Evolutionary conservation across 2,888 invertebrate genomes (phyloP).

Genomic region (Ochropacha duplaris): DNA sequence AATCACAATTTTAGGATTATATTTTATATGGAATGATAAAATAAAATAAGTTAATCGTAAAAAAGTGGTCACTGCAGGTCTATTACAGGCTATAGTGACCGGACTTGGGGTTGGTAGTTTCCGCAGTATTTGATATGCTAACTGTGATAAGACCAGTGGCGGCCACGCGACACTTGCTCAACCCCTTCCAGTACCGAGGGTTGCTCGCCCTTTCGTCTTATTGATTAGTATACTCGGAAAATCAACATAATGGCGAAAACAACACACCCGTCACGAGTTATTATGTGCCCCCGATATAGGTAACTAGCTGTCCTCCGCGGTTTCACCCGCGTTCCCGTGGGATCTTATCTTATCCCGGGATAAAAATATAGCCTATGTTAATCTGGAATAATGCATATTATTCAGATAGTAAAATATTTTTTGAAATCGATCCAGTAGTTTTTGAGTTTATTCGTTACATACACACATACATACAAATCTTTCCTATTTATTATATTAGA

Average conservation of each 20-base stretch:
- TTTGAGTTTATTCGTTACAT: too few relatives aligned
- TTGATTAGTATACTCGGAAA: conserved; percentile 73
- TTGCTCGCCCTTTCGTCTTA: conserved; percentile 77
- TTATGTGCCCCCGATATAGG: conserved; percentile 13
- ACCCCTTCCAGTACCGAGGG: conserved; percentile 73
- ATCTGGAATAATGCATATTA: too few relatives aligned
- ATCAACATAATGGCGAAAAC: conserved; percentile 60
- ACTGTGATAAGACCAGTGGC: conserved; percentile 64
- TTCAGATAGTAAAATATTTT: too few relatives aligned
- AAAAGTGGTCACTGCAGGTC: conserved; percentile 19
- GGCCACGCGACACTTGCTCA: conserved; percentile 77
- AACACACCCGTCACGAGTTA: conserved; percentile 44
- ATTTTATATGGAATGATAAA: not conserved
- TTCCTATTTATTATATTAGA: too few relatives aligned
- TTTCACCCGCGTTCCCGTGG: too few relatives aligned
- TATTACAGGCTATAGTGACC: conserved; percentile 32
- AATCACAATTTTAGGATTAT: too few relatives aligned
- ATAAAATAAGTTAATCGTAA: not conserved
- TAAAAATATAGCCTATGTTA: too few relatives aligned
- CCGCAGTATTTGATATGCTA: conserved; percentile 76
- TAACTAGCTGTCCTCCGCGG: too few relatives aligned
- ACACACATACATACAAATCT: too few relatives aligned
- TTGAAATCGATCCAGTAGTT: too few relatives aligned
- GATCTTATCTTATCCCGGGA: too few relatives aligned
- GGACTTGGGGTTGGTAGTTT: conserved; percentile 58